Evolutionary conservation across 2,797 vertebrate species (phyloP).

Genomic region (Acipenser oxyrinchus): DNA sequence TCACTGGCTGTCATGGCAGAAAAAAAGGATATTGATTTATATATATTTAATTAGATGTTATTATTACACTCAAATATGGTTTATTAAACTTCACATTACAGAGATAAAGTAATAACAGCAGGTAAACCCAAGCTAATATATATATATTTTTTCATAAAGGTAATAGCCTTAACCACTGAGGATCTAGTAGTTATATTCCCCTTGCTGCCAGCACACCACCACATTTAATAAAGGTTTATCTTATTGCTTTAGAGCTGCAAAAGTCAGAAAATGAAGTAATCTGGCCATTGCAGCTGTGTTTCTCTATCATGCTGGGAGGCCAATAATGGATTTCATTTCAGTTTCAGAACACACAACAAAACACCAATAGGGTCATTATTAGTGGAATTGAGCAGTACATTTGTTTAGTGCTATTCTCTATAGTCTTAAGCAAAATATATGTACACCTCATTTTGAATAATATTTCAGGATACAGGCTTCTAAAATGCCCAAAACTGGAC

Average conservation of each 20-base stretch:
- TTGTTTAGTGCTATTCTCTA: no score
- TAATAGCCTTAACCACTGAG: conserved; percentile 50
- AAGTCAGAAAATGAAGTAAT: conserved; percentile 57
- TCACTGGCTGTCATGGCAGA: conserved; percentile 43
- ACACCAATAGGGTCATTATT: conserved; percentile 43
- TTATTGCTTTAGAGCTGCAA: conserved; percentile 39
- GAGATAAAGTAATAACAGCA: conserved; percentile 51
- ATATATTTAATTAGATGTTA: conserved; percentile 15
- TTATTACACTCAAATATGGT: conserved; percentile 55
- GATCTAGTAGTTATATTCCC: conserved; percentile 40
- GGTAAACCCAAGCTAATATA: conserved; percentile 53
- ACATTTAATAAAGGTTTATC: conserved; percentile 50
- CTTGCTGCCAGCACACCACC: conserved; percentile 41
- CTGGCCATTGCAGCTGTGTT: conserved; percentile 55
- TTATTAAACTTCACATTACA: conserved; percentile 41
- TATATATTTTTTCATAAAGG: conserved; percentile 55
- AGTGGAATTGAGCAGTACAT: conserved; percentile 22
- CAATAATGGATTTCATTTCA: conserved; percentile 40
- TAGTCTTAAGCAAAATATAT: no score
- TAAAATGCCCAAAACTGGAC: no score
- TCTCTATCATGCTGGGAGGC: conserved; percentile 56
- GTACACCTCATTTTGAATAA: no score
- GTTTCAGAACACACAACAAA: conserved; percentile 46
- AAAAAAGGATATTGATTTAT: conserved; percentile 33
- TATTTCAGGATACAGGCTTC: no score